Conservation (phyloP, 2,797 vertebrate species). For the Centropyge bicolor region DNA sequence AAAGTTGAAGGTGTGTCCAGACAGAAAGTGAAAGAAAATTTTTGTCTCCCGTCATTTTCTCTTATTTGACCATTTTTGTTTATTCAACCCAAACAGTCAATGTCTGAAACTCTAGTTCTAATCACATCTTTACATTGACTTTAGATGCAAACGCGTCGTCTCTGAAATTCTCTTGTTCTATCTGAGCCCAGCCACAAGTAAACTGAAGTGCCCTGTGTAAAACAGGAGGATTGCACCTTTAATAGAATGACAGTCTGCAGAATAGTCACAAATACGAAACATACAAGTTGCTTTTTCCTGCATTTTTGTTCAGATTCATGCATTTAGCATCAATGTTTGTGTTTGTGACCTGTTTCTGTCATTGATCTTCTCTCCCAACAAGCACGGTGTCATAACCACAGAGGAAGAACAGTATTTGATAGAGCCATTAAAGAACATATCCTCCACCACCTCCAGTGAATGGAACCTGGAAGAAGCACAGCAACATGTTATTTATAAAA, state of each 20-base stretch:
- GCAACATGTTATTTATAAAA: slow-evolving; percentile 99
- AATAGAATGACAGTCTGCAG: background rate
- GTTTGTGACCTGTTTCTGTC: slow-evolving; percentile 57
- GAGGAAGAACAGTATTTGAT: slow-evolving; percentile 99
- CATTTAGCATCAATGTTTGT: slow-evolving; percentile 9
- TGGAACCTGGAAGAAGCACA: slow-evolving; percentile 93
- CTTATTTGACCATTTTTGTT: background rate
- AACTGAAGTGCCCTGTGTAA: background rate
- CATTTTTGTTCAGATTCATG: background rate
- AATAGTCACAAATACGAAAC: background rate
- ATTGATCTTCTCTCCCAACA: slow-evolving; percentile 68
- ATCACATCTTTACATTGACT: background rate
- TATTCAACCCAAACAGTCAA: background rate
- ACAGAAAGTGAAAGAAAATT: background rate
- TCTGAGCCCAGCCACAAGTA: background rate
- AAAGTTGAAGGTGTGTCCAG: background rate
- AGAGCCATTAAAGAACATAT: slow-evolving; percentile 95
- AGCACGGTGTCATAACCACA: slow-evolving; percentile 98
- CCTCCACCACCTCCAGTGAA: slow-evolving; percentile 90
- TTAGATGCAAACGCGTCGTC: no score
- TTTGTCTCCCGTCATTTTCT: background rate
- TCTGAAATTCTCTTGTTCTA: background rate
- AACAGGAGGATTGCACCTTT: background rate
- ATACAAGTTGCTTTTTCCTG: background rate
- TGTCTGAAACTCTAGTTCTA: background rate